Base-by-base conservation (phyloP, 2,888 invertebrate species). In the Rosalia funebris region DNA sequence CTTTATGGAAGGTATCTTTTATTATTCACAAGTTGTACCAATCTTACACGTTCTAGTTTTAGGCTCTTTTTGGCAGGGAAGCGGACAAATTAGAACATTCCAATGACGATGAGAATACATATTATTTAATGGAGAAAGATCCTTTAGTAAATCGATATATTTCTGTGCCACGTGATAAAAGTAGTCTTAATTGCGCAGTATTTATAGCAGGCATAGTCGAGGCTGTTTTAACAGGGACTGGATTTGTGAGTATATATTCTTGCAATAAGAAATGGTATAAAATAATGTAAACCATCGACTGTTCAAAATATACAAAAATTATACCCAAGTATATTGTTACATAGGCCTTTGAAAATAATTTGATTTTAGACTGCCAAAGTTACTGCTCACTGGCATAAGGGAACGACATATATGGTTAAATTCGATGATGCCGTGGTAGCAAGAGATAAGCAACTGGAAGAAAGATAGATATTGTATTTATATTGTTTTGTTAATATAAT, bases 381-480 rank as follows among this genome's bases (percentile, higher is more conserved):
- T 4, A 93, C 97, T 0, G 97, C 98, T 0, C 98, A 98, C 81
- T 98, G 98, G 97, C 98, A 99, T 81, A 97, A 98, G 81, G 99
- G 98, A 36, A 98, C 98, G 5, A 98, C 98, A 0, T 99, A 98
- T 79, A 96, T 98, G 94, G 96, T 99, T 5, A 96, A 96, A 82
- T 97, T 98, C 82, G 97, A 98, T 71, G 96, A 97, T 77, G 88
- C 91, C 25, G 96, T 97, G 50, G 91, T 96, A 71, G 85, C 90
- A 1, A 86, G 96, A 72, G 96, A 97, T 78, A 96, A 96, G 79
- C 92, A 93, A 72, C 83, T 96, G 63, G 96, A 96, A 83, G 94
- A 95, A 69, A 88, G 92, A 82, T 92, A 53, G 31, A 7, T 14
- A 7, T 2, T 11, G 1, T 9, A 44, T 19, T 44, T 19, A 17